A percentile compares a stretch with the other conserved stretches of the same genome.
These are phyloP conservation scores for Himantopus leucocephalus DNA, from an alignment of 2,113 vertebrate species.

Conservation along the genomic window DNA sequence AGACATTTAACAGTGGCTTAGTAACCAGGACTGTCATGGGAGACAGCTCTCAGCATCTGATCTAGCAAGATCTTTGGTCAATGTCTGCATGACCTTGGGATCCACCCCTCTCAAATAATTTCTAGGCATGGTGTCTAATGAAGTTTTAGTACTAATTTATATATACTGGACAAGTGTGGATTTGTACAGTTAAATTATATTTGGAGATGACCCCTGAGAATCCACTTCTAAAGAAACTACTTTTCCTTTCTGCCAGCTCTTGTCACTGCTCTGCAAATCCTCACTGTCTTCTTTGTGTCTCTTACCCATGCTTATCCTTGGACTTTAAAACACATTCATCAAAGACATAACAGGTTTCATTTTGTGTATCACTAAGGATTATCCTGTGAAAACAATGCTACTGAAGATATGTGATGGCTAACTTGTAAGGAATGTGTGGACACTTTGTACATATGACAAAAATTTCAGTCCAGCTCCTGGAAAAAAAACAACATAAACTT, in stretches of 20 bases:
- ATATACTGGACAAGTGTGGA: not conserved
- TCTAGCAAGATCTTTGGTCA: not conserved
- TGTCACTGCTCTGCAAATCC: not conserved
- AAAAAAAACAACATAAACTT: not conserved
- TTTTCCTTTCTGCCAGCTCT: not conserved
- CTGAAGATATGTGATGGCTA: not conserved
- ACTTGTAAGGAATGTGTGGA: not conserved
- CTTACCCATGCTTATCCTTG: not conserved
- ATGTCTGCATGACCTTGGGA: not conserved
- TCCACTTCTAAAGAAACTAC: not conserved
- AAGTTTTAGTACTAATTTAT: not conserved
- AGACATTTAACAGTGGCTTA: conserved; percentile 38
- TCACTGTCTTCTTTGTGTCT: not conserved
- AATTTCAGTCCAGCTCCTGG: not conserved
- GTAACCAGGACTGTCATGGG: not conserved
- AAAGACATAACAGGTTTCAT: not conserved
- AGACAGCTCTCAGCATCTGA: not conserved
- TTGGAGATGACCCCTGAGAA: not conserved
- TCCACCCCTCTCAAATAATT: not conserved
- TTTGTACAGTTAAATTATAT: not conserved
- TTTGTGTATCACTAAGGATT: not conserved
- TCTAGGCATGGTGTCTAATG: not conserved
- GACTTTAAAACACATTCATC: not conserved
- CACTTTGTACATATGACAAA: not conserved
- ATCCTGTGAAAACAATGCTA: not conserved